Evolutionary conservation across 1,140 invertebrate genomes (phyloP).

Genomic region (Papilio polytes): DNA sequence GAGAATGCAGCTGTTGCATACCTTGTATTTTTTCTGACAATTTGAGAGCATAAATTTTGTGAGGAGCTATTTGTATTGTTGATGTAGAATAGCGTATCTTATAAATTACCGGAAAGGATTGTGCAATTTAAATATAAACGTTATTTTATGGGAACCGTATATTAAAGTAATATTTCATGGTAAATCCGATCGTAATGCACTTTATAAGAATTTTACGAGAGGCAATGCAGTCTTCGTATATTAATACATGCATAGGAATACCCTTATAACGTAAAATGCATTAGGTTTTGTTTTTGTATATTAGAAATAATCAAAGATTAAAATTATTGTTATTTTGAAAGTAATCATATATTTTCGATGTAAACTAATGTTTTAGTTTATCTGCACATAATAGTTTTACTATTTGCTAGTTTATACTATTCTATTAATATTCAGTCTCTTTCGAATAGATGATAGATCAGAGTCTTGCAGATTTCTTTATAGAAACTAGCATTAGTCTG

Average conservation of each 20-base stretch:
- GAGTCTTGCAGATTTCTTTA: too few species aligned
- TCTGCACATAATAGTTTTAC: not conserved
- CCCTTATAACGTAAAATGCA: not conserved
- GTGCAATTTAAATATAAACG: not conserved
- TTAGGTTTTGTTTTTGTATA: too few species aligned
- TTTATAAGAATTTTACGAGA: not conserved
- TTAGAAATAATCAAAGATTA: not conserved
- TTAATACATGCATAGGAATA: not conserved
- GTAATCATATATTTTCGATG: not conserved
- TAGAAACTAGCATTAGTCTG: too few species aligned
- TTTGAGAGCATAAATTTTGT: conserved; percentile 13
- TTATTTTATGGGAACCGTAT: not conserved
- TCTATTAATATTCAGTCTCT: too few species aligned
- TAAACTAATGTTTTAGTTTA: not conserved
- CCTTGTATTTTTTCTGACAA: conserved; percentile 19
- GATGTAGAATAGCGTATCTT: not conserved
- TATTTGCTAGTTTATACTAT: too few species aligned
- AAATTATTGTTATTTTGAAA: too few species aligned
- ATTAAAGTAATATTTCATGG: not conserved
- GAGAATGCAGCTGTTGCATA: conserved; percentile 25
- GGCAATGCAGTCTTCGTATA: not conserved
- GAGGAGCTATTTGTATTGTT: not conserved
- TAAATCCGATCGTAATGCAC: not conserved
- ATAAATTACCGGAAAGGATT: not conserved
- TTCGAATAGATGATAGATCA: too few species aligned